Conservation (phyloP, 1,140 invertebrate species). For the Microplitis mediator region DNA sequence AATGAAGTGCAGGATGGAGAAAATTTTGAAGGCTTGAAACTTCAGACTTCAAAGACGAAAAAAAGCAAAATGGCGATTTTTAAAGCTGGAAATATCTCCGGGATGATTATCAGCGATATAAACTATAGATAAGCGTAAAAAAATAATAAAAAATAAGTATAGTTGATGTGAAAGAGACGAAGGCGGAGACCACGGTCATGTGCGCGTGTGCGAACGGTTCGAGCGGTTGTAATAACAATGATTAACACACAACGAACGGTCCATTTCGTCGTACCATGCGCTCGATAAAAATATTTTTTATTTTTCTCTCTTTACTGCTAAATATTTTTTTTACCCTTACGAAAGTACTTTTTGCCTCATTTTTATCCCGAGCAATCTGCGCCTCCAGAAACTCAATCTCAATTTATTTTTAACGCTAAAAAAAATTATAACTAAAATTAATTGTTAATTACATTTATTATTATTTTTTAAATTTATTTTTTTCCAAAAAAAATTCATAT, state of each 20-base stretch:
- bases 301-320: not conserved
- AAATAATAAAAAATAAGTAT: not conserved
- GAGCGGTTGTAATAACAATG: slow-evolving; percentile 51
- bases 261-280: slow-evolving; percentile 33
- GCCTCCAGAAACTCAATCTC: too few relatives aligned
- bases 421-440: too few relatives aligned
- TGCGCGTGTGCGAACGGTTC: slow-evolving; percentile 39
- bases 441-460: too few relatives aligned
- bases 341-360: too few relatives aligned
- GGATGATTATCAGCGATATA: slow-evolving; percentile 1
- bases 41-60: too few relatives aligned
- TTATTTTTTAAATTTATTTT: too few relatives aligned
- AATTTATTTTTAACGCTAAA: too few relatives aligned
- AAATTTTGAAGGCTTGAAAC: too few relatives aligned
- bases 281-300: not conserved
- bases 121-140: slow-evolving; percentile 10
- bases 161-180: slow-evolving; percentile 19
- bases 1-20: too few relatives aligned
- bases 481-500: too few relatives aligned
- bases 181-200: slow-evolving; percentile 32
- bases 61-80: too few relatives aligned
- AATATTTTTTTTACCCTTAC: not conserved
- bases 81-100: not conserved
- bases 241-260: slow-evolving; percentile 49
- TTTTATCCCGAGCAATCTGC: too few relatives aligned